Base-by-base conservation (phyloP, 2,888 invertebrate genomes). In the Bugulina stolonifera region DNA sequence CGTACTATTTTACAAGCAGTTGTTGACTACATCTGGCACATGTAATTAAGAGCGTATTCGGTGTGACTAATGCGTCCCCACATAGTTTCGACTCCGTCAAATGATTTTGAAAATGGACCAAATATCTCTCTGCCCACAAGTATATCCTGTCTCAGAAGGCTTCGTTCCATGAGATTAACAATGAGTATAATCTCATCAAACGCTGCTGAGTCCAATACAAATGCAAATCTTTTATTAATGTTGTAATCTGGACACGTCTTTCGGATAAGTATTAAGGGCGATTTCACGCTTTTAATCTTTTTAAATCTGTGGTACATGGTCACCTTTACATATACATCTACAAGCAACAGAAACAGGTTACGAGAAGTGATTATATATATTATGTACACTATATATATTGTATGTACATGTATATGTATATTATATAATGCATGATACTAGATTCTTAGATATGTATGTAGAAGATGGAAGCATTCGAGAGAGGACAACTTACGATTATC, bases 111-210 rank as follows among this genome's bases (percentile, higher is more conserved):
- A n/a, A 32, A 64, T 5, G 64, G 64, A 14, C 64, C 64, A 10
- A 64, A 64, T 1, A 64, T 27, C 64, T 64, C 64, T n/a, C 64
- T 64, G 18, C 64, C 64, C 27, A 64, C 10, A 2, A 64, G 34
- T 32, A 64, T 32, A 64, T 64, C 64, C n/a, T 64, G 64, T 64
- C 64, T 27, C 18, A 64, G 64, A 27, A 64, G 32, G n/a, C 64
- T 64, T 18, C 34, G 29, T n/a, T 64, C 64, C 64, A 64, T 64
- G 29, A 64, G n/a, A 32, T 64, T 64, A 1, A 64, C 27, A 2
- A 64, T 32, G 2, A 64, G 32, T 14, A 64, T 64, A 1, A 64
- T 27, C 32, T 64, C 64, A 32, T 64, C 64, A 14, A 64, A 32
- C 22, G 25, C 32, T 32, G 64, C 64, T 32, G 64, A 64, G 10